Percentiles rank a stretch among this genome's conserved stretches.
Evolutionary conservation across 2,113 vertebrate genomes (phyloP).

Genomic region (Ictalurus punctatus): DNA sequence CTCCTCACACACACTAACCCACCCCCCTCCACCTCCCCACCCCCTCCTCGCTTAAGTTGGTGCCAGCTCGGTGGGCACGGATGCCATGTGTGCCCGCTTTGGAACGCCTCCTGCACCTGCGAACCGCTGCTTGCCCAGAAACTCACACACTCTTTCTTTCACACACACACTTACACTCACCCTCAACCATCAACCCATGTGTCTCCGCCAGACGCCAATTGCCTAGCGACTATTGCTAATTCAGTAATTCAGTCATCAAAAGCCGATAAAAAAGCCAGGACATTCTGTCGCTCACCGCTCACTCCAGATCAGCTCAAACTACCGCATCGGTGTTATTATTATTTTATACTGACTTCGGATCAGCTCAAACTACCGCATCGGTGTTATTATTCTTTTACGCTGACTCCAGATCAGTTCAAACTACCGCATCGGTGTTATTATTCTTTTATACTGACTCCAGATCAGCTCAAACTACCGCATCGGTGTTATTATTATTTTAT

Average conservation of each 20-base stretch:
- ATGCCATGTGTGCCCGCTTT: conserved; percentile 56
- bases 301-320: not conserved
- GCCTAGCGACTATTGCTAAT: conserved; percentile 26
- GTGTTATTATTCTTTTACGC: not conserved
- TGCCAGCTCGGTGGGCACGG: conserved; percentile 42
- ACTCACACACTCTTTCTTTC: conserved; percentile 32
- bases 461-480: not conserved
- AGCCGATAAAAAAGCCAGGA: not conserved
- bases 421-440: not conserved
- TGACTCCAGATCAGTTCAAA: not conserved
- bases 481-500: not conserved
- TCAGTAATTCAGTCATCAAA: conserved; percentile 44
- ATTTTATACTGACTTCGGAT: not conserved
- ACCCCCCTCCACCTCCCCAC: not conserved
- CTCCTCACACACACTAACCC: conserved; percentile 13
- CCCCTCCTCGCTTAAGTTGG: conserved; percentile 41
- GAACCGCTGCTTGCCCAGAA: conserved; percentile 49
- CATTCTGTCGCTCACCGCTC: not conserved
- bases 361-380: not conserved
- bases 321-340: not conserved
- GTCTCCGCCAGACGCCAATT: conserved; percentile 24
- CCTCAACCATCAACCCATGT: conserved; percentile 35
- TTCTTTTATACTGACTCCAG: not conserved
- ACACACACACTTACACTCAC: conserved; percentile 28
- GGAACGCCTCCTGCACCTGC: conserved; percentile 47